Percentiles rank a stretch among this genome's conserved stretches.
Conservation (phyloP, 2,797 vertebrate genomes). For the Fistularia tabacaria region DNA sequence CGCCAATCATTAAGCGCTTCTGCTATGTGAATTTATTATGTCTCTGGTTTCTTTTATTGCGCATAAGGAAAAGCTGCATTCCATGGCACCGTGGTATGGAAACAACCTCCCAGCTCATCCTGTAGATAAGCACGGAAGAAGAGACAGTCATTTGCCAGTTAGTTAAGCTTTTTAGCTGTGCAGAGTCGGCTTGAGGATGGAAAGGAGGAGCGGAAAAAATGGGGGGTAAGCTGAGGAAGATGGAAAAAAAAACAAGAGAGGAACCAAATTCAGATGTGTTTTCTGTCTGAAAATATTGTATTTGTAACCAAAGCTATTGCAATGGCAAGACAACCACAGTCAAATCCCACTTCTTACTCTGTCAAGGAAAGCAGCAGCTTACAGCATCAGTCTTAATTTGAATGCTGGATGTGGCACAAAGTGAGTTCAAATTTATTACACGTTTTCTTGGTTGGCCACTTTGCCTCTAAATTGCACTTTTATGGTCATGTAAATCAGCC, state of each 20-base stretch:
- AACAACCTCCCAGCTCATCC: conserved; percentile 57
- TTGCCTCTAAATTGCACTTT: conserved; percentile 10
- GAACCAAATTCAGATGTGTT: conserved; percentile 45
- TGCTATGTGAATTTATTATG: conserved; percentile 3
- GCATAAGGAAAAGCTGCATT: conserved; percentile 30
- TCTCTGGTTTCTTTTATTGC: conserved; percentile 24
- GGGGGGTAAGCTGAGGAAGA: conserved; percentile 26
- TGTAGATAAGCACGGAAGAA: conserved; percentile 43
- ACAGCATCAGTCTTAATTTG: neutral
- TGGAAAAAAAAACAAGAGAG: conserved; percentile 30
- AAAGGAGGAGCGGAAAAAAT: neutral
- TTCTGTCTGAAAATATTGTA: conserved; percentile 27
- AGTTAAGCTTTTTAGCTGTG: conserved; percentile 59
- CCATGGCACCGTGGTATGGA: conserved; percentile 42
- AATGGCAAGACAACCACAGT: conserved; percentile 24
- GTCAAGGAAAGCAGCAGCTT: conserved; percentile 18
- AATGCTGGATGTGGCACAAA: conserved; percentile 2
- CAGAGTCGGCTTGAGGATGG: conserved; percentile 19
- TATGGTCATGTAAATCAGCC: conserved; percentile 17
- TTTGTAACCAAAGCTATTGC: conserved; percentile 41
- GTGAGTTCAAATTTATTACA: conserved; percentile 1
- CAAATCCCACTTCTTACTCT: conserved; percentile 25
- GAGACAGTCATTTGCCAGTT: conserved; percentile 53
- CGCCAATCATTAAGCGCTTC: neutral
- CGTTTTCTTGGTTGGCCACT: conserved; percentile 14